Evolutionary conservation across 2,113 vertebrate genomes (phyloP), one percentile per base, ranked within the genome.

Genomic region (Erythrocercus mccallii): DNA sequence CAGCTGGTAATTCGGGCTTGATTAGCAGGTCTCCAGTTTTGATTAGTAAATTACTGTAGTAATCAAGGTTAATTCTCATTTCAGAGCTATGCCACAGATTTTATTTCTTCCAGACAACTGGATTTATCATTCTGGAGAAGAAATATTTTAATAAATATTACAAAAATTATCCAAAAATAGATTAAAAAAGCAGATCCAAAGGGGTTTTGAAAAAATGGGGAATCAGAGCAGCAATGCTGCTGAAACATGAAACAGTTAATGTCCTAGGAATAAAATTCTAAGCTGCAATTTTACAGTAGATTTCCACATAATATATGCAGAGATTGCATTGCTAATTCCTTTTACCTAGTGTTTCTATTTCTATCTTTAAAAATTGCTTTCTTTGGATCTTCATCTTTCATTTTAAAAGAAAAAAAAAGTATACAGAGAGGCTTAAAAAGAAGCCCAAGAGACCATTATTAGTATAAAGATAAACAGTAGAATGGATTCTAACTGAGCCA

Each of bases 21-120:
- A 98, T 98, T 98, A 98, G 97, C 98, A 98, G 98, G 98, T 98
- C 98, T 98, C 98, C 97, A 98, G 96, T 98, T 98, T 97, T 98
- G 98, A 98, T 98, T 98, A 98, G 98, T 96, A 98, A 98, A 98
- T 98, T 98, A 97, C 97, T 68, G 93, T 51, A 88, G 97, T 97
- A 98, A 98, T 98, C 98, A 98, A 98, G 98, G 98, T 98, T 98
- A 98, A 98, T 98, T 98, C 98, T 97, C 96, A 10, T 96, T 95
- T 95, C 97, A 96, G 89, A 95, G 81, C 91, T 95, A 85, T 77
- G 97, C 95, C 60, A 96, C 95, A 71, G 96, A 97, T 97, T 97
- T 97, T 93, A 74, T 97, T 94, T 97, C 96, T 97, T 97, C 79
- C 93, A 97, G 91, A 92, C 96, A 97, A 97, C 96, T 96, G 82